A percentile compares a stretch with the other conserved stretches of the same genome.
phyloP scores from a whole-genome alignment of 2,888 invertebrate species.

The Heliconius erato region DNA sequence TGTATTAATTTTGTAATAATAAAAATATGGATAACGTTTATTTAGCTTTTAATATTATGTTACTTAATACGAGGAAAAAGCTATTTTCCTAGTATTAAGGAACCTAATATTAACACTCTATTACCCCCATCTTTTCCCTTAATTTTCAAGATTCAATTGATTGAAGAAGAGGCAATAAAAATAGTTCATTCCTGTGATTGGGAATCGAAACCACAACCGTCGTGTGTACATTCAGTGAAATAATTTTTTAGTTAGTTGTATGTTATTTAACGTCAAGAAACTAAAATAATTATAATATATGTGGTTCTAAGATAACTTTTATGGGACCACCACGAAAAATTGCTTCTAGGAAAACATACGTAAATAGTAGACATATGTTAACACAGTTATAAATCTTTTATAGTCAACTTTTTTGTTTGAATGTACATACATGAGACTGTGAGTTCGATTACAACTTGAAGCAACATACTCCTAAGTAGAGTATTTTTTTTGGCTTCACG shows the following conservation, averaged over 20 bases:
- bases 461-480: background rate
- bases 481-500: background rate
- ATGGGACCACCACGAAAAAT: conserved; percentile 20
- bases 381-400: conserved; percentile 9
- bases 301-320: background rate
- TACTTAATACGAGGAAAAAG: no score
- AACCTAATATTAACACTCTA: no score
- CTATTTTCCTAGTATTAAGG: no score
- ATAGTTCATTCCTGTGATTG: background rate
- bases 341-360: conserved; percentile 6
- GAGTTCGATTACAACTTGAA: background rate
- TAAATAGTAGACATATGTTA: conserved; percentile 7
- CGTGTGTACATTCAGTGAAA: no score
- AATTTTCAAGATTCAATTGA: no score
- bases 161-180: no score
- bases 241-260: no score
- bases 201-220: background rate
- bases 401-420: background rate
- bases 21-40: no score
- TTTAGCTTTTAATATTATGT: no score
- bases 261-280: background rate
- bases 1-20: no score
- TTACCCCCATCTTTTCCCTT: no score
- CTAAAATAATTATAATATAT: background rate
- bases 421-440: background rate